Evolutionary conservation across 2,113 vertebrate genomes (phyloP), one percentile per base, ranked within the genome.

Genomic region (Pleuronectes platessa): DNA sequence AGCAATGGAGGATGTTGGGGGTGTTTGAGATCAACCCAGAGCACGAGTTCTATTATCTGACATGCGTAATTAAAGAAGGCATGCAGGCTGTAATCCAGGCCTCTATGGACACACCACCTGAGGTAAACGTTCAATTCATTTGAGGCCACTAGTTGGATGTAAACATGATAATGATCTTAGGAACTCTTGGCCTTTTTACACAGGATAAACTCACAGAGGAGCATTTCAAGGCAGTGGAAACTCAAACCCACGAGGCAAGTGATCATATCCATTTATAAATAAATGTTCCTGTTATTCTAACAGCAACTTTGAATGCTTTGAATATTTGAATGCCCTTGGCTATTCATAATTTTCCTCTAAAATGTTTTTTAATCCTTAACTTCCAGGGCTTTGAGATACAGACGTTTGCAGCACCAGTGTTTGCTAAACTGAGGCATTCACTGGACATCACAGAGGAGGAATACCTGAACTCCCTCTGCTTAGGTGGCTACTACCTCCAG

Each of bases 61-160:
- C 92, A 0, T 90, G 90, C n/a, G 92, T 94, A 89, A 94, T 97
- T 40, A 96, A 96, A 77, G 86, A 93, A 21, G 96, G 96, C n/a
- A 86, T 96, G 13, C 88, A 67, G 20, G 87, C 88, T 1, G 92
- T 94, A 8, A 86, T 94, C 11, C 94, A 95, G 84, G 85, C 88
- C 56, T 84, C 83, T 27, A 76, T 90, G 15, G 93, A 94, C 62
- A 0, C 83, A 54, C 35, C 61, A 18, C 65, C 61, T 23, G n/a
- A 61, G 65, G 96, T 97, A 85, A 95, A 78, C 60, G 23, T 3
- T 27, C 26, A 18, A 23, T 4, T 54, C 2, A 15, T 35, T 45
- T 37, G 0, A 55, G 3, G 54, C 1, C 5, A 13, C 3, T n/a
- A 4, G 20, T 24, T 42, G 3, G 2, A 15, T 60, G 5, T 61